Conservation (phyloP, 2,113 vertebrate species). For the Notarius quadriscutis region DNA sequence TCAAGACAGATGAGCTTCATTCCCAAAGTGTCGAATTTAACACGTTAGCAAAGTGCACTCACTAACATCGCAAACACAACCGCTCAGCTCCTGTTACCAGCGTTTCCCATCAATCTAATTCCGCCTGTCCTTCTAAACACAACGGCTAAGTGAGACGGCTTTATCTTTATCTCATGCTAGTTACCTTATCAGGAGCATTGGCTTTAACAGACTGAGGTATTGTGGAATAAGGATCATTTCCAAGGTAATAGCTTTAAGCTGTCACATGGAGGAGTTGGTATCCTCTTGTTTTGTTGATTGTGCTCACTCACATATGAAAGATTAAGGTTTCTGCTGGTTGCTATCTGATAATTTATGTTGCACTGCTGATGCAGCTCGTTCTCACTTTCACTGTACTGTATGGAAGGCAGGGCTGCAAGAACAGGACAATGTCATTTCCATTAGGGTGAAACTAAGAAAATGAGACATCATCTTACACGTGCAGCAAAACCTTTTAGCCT, state of each 20-base stretch:
- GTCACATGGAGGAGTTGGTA: slow-evolving; percentile 13
- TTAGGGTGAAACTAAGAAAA: slow-evolving; percentile 9
- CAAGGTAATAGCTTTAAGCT: slow-evolving; percentile 3
- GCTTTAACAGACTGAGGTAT: not conserved
- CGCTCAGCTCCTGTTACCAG: slow-evolving; percentile 51
- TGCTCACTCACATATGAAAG: not conserved
- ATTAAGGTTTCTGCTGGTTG: slow-evolving; percentile 9
- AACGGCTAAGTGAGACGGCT: not conserved
- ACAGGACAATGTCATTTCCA: not conserved
- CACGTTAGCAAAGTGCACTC: slow-evolving; percentile 67
- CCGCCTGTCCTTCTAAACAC: slow-evolving; percentile 29
- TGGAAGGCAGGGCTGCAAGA: not conserved
- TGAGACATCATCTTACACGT: slow-evolving; percentile 1
- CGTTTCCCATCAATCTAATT: slow-evolving; percentile 32
- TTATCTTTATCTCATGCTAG: not conserved
- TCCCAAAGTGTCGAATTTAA: slow-evolving; percentile 70
- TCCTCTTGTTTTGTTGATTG: slow-evolving; percentile 4
- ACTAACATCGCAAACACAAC: slow-evolving; percentile 56
- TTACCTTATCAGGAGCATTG: not conserved
- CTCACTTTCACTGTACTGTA: not conserved
- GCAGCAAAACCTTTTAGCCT: not conserved
- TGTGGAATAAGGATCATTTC: not conserved
- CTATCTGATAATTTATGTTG: slow-evolving; percentile 35
- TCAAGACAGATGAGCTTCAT: slow-evolving; percentile 52
- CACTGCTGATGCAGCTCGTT: slow-evolving; percentile 33